Percentiles rank a stretch among this genome's conserved stretches.
These are phyloP conservation scores for Aphrocallistes beatrix DNA, from an alignment of 37 sponge, comb jelly and placozoan genomes.

Conservation along the genomic window DNA sequence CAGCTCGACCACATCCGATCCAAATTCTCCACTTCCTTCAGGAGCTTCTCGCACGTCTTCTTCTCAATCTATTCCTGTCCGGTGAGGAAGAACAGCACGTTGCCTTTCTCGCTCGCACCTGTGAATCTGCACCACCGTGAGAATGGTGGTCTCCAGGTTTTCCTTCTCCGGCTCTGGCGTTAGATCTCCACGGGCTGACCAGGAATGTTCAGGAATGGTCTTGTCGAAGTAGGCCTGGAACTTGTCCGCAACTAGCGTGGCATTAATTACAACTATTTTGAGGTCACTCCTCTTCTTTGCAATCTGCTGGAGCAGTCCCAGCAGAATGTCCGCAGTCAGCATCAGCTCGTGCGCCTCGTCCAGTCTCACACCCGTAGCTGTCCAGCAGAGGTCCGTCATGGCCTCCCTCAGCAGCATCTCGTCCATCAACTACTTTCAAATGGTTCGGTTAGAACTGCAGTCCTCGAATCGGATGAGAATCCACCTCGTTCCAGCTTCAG, in stretches of 20 bases:
- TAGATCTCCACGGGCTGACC: conserved; percentile 97
- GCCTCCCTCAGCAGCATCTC: conserved; percentile 98
- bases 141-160: conserved; percentile 94
- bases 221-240: conserved; percentile 89
- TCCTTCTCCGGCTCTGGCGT: conserved; percentile 99
- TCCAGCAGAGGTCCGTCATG: conserved; percentile 95
- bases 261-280: conserved; percentile 94
- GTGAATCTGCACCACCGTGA: conserved; percentile 96
- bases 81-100: conserved; percentile 87
- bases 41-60: conserved; percentile 83
- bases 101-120: conserved; percentile 89
- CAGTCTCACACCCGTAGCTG: conserved; percentile 71
- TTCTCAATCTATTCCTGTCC: conserved; percentile 99
- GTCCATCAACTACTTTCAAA: conserved; percentile 95
- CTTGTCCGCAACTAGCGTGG: conserved; percentile 96
- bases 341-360: conserved; percentile 99
- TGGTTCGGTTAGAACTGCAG: conserved; percentile 57
- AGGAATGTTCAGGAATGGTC: conserved; percentile 89
- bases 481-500: conserved; percentile 87
- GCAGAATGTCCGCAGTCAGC: conserved; percentile 93
- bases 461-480: conserved; percentile 92
- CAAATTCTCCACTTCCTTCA: conserved; percentile 82
- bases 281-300: conserved; percentile 69
- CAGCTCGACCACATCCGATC: conserved; percentile 82
- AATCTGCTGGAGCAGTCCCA: conserved; percentile 96